Evolutionary conservation across 2,797 vertebrate species (phyloP), one percentile per base, ranked within the genome.

Genomic region (Chelidonichthys spinosus): DNA sequence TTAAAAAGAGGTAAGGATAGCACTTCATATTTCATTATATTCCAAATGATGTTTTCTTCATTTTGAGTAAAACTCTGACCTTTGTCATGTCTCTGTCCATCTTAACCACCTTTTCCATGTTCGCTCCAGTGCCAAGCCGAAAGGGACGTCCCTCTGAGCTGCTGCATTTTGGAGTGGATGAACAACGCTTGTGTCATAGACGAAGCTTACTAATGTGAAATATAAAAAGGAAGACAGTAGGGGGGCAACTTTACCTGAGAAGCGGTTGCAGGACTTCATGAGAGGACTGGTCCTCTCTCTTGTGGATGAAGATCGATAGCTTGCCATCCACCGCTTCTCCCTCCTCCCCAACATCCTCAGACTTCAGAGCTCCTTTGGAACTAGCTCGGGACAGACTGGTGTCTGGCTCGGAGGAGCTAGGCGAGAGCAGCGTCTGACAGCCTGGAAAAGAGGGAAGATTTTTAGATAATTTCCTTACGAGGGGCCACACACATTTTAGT

Each of bases 31-130:
- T 43, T 11, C 3, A 63, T 32, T 18, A 25, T 4, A 18, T 50
- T 35, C 42, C 6, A 17, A 58, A 33, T 47, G 39, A 4, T 35
- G 13, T 10, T 42, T 36, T 8, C 42, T 17, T 33, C 7, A 7
- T 17, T n/a, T 50, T 33, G 3, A 32, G 2, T 64, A 50, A 55
- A 63, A 52, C 3, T 25, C 75, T 78, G 88, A 98, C 98, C 93
- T 99, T 99, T 15, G 98, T 99, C 98, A 99, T 99, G 86, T 99
- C 98, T 78, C 98, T 94, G 86, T 99, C 98, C 98, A 99, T 99
- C 92, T 99, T 99, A 75, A 99, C 98, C 72, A 99, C 98, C 82
- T 99, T 99, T 89, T 99, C 98, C 98, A 99, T 99, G 90, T 99
- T 99, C 33, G 98, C 98, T 8, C 98, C 98, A 17, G 98, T 99